phyloP scores from a whole-genome alignment of 2,113 vertebrate species.

The Pleuronectes platessa region DNA sequence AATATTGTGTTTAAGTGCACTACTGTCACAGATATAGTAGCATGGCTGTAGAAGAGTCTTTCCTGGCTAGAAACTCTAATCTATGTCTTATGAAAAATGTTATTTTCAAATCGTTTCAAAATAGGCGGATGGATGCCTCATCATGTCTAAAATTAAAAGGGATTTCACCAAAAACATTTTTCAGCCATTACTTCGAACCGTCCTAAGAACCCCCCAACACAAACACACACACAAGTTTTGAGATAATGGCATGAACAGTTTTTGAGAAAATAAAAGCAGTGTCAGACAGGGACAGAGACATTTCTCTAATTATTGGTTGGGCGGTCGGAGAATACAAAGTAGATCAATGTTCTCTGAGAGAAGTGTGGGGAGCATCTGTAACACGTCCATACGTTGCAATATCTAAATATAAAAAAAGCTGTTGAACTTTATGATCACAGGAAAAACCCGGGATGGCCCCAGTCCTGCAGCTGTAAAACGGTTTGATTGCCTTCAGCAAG shows the following conservation, averaged over 20 bases:
- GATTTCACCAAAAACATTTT: background rate
- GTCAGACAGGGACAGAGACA: background rate
- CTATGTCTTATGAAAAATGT: too few species aligned
- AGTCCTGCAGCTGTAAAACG: background rate
- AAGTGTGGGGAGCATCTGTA: background rate
- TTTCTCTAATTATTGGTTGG: background rate
- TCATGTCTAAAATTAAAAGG: too few species aligned
- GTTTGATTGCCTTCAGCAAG: background rate
- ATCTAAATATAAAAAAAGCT: background rate
- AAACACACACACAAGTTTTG: too few species aligned
- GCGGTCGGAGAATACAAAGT: background rate
- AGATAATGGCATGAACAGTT: background rate
- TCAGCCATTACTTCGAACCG: background rate
- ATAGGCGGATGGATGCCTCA: too few species aligned
- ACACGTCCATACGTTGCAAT: conserved; percentile 1
- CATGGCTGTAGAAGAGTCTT: too few species aligned
- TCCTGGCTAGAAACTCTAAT: too few species aligned
- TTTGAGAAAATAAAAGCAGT: too few species aligned
- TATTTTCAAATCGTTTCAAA: too few species aligned
- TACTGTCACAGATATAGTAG: too few species aligned
- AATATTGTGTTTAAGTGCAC: too few species aligned
- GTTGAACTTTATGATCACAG: background rate
- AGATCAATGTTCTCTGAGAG: background rate
- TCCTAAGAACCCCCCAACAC: too few species aligned
- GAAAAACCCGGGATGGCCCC: background rate